Evolutionary conservation across 2,888 invertebrate genomes (phyloP), one percentile per base, ranked within the genome.

Genomic region (Acanthosoma haemorrhoidale): DNA sequence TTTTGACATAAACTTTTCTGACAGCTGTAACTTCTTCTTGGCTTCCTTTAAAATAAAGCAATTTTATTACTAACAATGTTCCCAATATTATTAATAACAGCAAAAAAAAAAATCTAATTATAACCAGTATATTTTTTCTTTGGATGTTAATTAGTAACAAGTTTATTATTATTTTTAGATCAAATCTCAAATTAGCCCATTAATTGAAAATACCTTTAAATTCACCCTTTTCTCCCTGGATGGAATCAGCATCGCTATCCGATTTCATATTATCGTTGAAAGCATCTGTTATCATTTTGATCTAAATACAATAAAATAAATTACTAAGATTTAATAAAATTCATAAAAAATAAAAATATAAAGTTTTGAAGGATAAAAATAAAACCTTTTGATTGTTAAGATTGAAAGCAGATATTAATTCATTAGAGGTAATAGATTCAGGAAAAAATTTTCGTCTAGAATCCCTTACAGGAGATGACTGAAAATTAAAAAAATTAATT

Each of bases 1-100:
- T 21, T 67, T 72, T 72, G 16, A 87, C 86, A 82, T 88, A 87
- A 75, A 84, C 85, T 77, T 88, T 88, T 0, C 88, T 80, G 68
- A 85, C 86, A 75, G 86, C 87, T 0, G 87, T 86, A 29, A 86
- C 78, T 76, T 79, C 77, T 32, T 74, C 73, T 16, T 63, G 34
- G 58, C n/a, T 69, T 25, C 60, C 71, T 68, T 15, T 18, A 66
- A 38, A n/a, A 6, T 4, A 6, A 18, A 58, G 29, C 15, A 16
- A 34, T 16, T 16, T 16, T 1, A 59, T 2, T n/a, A n/a, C n/a
- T n/a, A n/a, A 36, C 8, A 36, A n/a, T n/a, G 5, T 58, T 58
- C 4, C 58, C 11, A 18, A 18, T 58, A 16, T 58, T 16, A 58
- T 58, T 11, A 43, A 43, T 43, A 11, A 6, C 8, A 43, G 16